A percentile compares a stretch with the other conserved stretches of the same genome.
These are phyloP conservation scores for Drosophila guanche DNA, from an alignment of 1,140 invertebrate species.

Conservation along the genomic window DNA sequence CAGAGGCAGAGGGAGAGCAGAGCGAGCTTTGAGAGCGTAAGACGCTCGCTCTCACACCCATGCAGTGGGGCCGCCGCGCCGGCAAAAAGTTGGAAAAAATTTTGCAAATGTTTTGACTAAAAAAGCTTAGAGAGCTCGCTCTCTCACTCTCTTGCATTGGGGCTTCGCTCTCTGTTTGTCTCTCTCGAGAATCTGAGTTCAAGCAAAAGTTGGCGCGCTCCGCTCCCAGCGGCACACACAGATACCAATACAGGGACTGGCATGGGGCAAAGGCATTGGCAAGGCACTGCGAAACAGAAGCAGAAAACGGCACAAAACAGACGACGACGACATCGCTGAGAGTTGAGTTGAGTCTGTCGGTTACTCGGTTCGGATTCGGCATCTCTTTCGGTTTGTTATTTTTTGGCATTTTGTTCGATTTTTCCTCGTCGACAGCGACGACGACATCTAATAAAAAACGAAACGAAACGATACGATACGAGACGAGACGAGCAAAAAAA, in stretches of 20 bases:
- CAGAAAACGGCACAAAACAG: conserved; percentile 29
- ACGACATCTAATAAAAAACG: conserved; percentile 66
- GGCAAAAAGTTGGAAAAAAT: conserved; percentile 72
- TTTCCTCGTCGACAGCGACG: conserved; percentile 55
- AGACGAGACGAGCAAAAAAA: conserved; percentile 34
- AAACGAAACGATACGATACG: no score
- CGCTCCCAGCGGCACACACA: conserved; percentile 36
- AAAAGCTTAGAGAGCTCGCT: conserved; percentile 70
- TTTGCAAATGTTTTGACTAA: conserved; percentile 80
- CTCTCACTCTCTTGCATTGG: conserved; percentile 4
- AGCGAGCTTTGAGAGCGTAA: conserved; percentile 49
- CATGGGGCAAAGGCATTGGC: conserved; percentile 10
- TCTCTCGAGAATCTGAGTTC: conserved; percentile 39
- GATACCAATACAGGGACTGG: conserved; percentile 1
- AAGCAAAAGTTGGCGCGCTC: conserved; percentile 70
- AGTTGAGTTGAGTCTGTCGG: conserved; percentile 61
- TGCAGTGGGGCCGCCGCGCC: conserved; percentile 37
- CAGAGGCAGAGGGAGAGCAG: conserved; percentile 31
- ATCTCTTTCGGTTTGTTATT: conserved; percentile 71
- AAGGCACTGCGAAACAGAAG: conserved; percentile 28
- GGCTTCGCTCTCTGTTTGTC: conserved; percentile 1
- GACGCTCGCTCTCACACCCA: conserved; percentile 27
- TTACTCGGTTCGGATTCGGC: conserved; percentile 55
- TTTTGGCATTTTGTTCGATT: conserved; percentile 82
- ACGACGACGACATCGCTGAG: conserved; percentile 37